Percentiles rank a stretch among this genome's conserved stretches.
Conservation (phyloP, 1,140 invertebrate genomes). For the Lepidurus couesii region DNA sequence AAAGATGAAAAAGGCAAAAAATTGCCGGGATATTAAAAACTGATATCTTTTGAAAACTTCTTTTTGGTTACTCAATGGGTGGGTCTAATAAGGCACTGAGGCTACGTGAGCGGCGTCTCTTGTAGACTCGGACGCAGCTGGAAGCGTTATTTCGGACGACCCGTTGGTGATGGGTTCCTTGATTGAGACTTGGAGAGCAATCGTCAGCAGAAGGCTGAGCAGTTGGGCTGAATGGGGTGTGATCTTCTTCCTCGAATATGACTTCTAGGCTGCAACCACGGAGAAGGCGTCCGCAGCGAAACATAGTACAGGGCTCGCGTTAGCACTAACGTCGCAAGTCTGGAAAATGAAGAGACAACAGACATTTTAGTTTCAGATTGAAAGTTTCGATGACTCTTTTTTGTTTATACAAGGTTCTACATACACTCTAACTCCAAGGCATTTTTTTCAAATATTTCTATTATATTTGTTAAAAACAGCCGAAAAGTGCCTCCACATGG, state of each 20-base stretch:
- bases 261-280: conserved; percentile 42
- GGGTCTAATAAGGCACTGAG: neutral
- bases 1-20: conserved; percentile 11
- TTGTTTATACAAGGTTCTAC: neutral
- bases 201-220: neutral
- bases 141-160: neutral
- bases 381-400: neutral
- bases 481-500: too few relatives aligned
- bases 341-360: neutral
- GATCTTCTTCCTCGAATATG: conserved; percentile 42
- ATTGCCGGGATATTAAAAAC: neutral
- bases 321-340: neutral
- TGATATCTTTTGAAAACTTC: neutral
- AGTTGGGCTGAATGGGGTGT: neutral
- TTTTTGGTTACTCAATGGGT: neutral
- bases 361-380: neutral
- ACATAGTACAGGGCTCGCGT: neutral
- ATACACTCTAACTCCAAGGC: too few relatives aligned
- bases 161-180: neutral
- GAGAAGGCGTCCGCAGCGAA: conserved; percentile 36
- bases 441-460: too few relatives aligned
- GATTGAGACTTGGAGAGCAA: neutral
- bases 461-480: too few relatives aligned
- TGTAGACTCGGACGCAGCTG: neutral
- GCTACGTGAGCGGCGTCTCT: conserved; percentile 9